Conservation (phyloP, 2,888 invertebrate genomes). For the Drosophila paranaensis region DNA sequence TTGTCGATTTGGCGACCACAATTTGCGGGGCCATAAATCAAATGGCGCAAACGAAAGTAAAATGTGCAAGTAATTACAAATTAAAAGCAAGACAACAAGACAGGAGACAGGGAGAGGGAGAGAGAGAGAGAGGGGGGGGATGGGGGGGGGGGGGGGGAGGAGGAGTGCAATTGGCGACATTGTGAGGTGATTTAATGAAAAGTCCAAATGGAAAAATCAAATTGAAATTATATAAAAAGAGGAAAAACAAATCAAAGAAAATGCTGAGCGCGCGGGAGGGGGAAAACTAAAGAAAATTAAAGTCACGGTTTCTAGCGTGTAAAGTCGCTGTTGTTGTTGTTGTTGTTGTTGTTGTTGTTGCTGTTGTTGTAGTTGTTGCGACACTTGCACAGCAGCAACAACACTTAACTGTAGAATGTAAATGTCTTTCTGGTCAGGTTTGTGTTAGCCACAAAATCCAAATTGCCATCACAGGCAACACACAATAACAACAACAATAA, state of each 20-base stretch:
- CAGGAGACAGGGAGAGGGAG: not conserved
- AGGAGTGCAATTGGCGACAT: conserved; percentile 62
- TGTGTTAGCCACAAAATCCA: conserved; percentile 73
- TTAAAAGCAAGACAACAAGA: conserved; percentile 54
- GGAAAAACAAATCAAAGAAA: conserved; percentile 70
- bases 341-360: conserved; percentile 48
- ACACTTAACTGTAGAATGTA: conserved; percentile 73
- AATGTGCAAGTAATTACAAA: conserved; percentile 74
- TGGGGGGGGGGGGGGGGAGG: not conserved
- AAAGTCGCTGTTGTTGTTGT: conserved; percentile 64
- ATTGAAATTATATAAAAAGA: conserved; percentile 72
- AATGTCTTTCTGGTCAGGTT: conserved; percentile 79
- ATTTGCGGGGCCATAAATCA: conserved; percentile 69
- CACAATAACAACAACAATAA: conserved; percentile 51
- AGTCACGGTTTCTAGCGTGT: conserved; percentile 82
- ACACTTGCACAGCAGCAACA: conserved; percentile 64
- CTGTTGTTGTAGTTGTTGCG: conserved; percentile 55
- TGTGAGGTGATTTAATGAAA: conserved; percentile 74
- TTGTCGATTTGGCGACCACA: conserved; percentile 52
- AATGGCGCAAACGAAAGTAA: conserved; percentile 73
- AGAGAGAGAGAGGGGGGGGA: not conserved
- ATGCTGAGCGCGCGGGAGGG: conserved; percentile 24
- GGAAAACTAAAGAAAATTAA: conserved; percentile 72
- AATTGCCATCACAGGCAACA: conserved; percentile 72
- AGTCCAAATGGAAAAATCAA: conserved; percentile 62